Conservation (phyloP, 64 coral and sea anemone species). For the Montipora capricornis region DNA sequence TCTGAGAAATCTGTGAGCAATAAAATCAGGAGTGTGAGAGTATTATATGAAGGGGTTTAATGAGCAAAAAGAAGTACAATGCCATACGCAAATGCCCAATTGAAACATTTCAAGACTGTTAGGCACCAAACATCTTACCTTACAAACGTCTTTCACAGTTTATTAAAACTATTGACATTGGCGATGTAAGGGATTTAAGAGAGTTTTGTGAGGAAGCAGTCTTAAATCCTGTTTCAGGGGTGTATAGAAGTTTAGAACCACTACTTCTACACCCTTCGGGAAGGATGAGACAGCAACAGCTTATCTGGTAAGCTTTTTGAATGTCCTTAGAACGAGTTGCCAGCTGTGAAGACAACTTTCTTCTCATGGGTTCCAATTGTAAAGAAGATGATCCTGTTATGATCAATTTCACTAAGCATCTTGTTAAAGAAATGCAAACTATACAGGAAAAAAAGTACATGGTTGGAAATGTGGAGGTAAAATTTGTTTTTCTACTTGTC, state of each 20-base stretch:
- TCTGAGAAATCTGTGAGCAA: conserved; percentile 63
- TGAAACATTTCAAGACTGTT: conserved; percentile 26
- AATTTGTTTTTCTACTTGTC: conserved; percentile 53
- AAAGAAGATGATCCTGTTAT: conserved; percentile 60
- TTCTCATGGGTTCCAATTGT: conserved; percentile 72
- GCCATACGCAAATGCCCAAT: conserved; percentile 48
- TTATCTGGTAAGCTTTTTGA: conserved; percentile 51
- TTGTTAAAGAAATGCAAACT: conserved; percentile 56
- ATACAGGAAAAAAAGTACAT: conserved; percentile 54
- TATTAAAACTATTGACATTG: conserved; percentile 67
- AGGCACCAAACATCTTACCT: conserved; percentile 30
- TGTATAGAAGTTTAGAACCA: conserved; percentile 33
- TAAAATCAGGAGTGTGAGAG: conserved; percentile 38
- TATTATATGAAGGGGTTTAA: conserved; percentile 76
- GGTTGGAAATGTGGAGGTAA: not conserved
- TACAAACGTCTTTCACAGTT: conserved; percentile 50
- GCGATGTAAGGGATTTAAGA: conserved; percentile 57
- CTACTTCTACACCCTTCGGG: conserved; percentile 62
- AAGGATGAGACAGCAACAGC: conserved; percentile 66
- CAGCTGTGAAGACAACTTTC: conserved; percentile 65
- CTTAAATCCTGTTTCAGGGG: conserved; percentile 3
- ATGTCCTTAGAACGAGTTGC: not conserved
- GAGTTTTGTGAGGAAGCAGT: conserved; percentile 28
- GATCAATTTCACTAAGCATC: conserved; percentile 64
- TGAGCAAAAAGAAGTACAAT: conserved; percentile 73